A percentile compares a stretch with the other conserved stretches of the same genome.
Evolutionary conservation across 2,113 vertebrate species (phyloP).

Genomic region (Notothenia coriiceps): DNA sequence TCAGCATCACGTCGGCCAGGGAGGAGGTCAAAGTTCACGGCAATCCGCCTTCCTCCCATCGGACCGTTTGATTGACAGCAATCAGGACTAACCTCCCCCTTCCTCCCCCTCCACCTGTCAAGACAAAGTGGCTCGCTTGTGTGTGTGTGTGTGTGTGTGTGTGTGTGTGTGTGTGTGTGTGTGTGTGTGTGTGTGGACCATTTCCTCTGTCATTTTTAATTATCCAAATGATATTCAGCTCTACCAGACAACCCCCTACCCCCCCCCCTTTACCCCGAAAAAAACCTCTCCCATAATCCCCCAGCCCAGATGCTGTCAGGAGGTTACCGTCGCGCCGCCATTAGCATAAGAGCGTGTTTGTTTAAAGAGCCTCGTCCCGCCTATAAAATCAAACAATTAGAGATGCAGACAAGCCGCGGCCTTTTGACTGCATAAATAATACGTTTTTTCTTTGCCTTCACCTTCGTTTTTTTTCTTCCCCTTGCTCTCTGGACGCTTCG

Average conservation of each 20-base stretch:
- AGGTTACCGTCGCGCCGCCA: slow-evolving; percentile 86
- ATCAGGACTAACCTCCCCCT: slow-evolving; percentile 84
- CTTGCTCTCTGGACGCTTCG: slow-evolving; percentile 42
- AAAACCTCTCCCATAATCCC: slow-evolving; percentile 50
- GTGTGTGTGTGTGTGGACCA: slow-evolving; percentile 78
- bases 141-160: neutral
- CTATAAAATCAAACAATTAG: slow-evolving; percentile 99
- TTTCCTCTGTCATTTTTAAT: slow-evolving; percentile 99
- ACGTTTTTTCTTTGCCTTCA: slow-evolving; percentile 70
- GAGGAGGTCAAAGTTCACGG: slow-evolving; percentile 93
- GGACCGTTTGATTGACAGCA: slow-evolving; percentile 98
- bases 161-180: slow-evolving; percentile 5
- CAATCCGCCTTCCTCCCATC: slow-evolving; percentile 88
- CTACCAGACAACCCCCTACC: slow-evolving; percentile 77
- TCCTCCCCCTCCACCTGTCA: slow-evolving; percentile 87
- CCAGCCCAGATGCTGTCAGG: slow-evolving; percentile 61
- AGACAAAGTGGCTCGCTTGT: slow-evolving; percentile 84
- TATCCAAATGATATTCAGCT: slow-evolving; percentile 99
- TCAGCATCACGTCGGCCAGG: slow-evolving; percentile 82
- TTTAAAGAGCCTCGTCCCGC: slow-evolving; percentile 91
- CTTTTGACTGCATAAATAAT: slow-evolving; percentile 97
- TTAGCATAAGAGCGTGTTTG: slow-evolving; percentile 99
- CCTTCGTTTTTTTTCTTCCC: neutral
- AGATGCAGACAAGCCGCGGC: slow-evolving; percentile 93
- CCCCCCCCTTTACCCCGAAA: no score